These are phyloP conservation scores for Norana najaformis DNA, from an alignment of 2,888 invertebrate genomes.

Conservation along the genomic window DNA sequence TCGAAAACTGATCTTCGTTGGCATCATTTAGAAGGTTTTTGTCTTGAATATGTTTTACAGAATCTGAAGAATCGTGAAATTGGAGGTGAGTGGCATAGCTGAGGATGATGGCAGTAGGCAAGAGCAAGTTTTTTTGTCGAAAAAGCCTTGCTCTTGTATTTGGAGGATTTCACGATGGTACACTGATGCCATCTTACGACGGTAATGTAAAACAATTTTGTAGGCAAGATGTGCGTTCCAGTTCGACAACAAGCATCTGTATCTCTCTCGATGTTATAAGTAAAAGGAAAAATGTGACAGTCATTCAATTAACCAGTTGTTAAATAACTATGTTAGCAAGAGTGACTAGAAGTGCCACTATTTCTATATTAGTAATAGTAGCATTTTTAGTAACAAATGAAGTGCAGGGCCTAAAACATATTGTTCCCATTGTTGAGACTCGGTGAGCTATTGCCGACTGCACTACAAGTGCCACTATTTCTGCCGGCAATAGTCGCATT, in stretches of 20 bases:
- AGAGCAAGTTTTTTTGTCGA: constrained; percentile 21
- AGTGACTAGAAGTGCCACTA: not conserved
- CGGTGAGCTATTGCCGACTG: not conserved
- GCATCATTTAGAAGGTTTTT: not conserved
- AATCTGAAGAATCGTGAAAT: not conserved
- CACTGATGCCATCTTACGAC: not conserved
- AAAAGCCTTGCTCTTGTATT: constrained; percentile 21
- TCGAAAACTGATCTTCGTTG: not conserved
- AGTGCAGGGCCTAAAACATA: not conserved
- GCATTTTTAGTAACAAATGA: not conserved
- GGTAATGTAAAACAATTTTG: not conserved
- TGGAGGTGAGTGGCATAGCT: not conserved
- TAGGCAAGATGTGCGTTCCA: not conserved
- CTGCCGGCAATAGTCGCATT: not conserved
- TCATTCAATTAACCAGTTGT: not conserved
- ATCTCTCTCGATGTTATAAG: not conserved
- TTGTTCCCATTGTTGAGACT: not conserved
- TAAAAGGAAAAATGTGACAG: not conserved
- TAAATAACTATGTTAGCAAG: not conserved
- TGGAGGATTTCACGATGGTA: not conserved
- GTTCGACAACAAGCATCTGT: not conserved
- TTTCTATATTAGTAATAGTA: not conserved
- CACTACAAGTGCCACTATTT: constrained; percentile 1
- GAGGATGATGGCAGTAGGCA: not conserved
- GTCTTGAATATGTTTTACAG: constrained; percentile 14